These are phyloP conservation scores for Battus philenor DNA, from an alignment of 1,140 invertebrate species.

Conservation along the genomic window DNA sequence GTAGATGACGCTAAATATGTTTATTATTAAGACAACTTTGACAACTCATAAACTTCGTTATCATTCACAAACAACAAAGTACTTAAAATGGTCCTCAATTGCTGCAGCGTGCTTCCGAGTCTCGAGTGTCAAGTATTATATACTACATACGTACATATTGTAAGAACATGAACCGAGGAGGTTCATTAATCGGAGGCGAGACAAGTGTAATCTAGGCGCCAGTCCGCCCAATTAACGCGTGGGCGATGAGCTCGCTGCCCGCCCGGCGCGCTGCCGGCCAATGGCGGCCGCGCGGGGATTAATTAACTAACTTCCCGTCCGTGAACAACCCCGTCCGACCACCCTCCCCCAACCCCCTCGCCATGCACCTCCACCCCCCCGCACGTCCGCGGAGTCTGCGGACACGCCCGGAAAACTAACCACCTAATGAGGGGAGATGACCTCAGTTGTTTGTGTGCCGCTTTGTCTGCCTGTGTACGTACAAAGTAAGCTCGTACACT, in stretches of 20 bases:
- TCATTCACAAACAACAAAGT: too few species aligned
- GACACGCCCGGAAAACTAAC: conserved; percentile 75
- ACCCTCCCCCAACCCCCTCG: conserved; percentile 30
- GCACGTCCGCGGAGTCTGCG: conserved; percentile 64
- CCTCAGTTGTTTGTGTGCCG: conserved; percentile 65
- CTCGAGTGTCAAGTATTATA: too few species aligned
- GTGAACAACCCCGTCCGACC: conserved; percentile 26
- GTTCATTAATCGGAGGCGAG: conserved; percentile 54
- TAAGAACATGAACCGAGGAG: background rate
- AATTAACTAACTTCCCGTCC: conserved; percentile 69
- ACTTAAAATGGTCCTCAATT: too few species aligned
- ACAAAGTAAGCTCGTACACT: conserved; percentile 52
- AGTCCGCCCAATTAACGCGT: conserved; percentile 71
- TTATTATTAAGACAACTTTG: too few species aligned
- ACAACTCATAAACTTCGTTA: too few species aligned
- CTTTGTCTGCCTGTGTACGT: conserved; percentile 67
- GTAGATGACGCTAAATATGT: too few species aligned
- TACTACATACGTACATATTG: background rate
- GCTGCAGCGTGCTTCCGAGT: too few species aligned
- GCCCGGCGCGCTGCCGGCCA: conserved; percentile 54
- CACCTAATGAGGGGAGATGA: conserved; percentile 75
- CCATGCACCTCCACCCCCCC: conserved; percentile 33
- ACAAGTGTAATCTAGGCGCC: conserved; percentile 45
- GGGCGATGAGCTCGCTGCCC: conserved; percentile 55
- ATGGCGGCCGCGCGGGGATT: conserved; percentile 68